Evolutionary conservation across 2,113 vertebrate species (phyloP).

Genomic region (Synchiropus splendidus): DNA sequence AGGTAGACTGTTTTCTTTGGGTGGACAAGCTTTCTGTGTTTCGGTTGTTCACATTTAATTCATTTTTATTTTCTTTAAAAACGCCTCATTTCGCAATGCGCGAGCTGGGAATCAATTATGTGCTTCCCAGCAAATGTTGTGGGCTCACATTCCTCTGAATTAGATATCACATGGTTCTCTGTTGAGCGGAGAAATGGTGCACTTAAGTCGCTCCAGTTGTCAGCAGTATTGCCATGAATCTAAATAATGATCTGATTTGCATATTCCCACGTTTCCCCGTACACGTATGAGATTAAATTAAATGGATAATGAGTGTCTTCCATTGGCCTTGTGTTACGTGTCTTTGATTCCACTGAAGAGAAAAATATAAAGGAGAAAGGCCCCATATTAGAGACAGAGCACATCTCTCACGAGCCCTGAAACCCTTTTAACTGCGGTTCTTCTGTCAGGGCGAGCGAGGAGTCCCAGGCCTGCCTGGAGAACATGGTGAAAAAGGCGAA

Average conservation of each 20-base stretch:
- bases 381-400: constrained; percentile 24
- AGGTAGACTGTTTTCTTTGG: constrained; percentile 66
- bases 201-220: not conserved
- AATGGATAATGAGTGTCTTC: constrained; percentile 16
- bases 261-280: not conserved
- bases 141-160: not conserved
- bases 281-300: constrained; percentile 4
- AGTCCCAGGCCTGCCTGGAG: constrained; percentile 82
- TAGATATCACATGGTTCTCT: not conserved
- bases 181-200: not conserved
- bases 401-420: constrained; percentile 8
- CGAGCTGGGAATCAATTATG: not conserved
- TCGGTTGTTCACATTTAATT: no score
- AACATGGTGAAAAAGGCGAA: constrained; percentile 80
- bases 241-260: not conserved
- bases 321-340: constrained; percentile 9
- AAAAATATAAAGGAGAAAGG: constrained; percentile 22
- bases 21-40: no score
- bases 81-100: no score
- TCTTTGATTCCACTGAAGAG: constrained; percentile 12
- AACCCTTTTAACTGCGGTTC: constrained; percentile 11
- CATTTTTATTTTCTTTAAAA: no score
- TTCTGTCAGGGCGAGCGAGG: constrained; percentile 84
- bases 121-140: not conserved
- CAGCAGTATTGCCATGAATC: not conserved